Conservation (phyloP, 2,888 invertebrate genomes). For the Pammene aurita region DNA sequence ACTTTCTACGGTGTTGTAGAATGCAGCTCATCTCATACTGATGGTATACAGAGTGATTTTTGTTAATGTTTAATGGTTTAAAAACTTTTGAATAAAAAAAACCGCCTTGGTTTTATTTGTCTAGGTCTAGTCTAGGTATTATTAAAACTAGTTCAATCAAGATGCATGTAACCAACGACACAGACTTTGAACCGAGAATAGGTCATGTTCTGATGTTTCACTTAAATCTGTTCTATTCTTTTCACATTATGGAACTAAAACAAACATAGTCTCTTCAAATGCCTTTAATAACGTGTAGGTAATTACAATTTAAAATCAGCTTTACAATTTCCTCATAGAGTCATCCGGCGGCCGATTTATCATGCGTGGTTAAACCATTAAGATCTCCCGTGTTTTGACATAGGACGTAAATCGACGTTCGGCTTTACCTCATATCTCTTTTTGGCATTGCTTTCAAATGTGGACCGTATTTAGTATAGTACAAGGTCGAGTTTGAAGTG, state of each 20-base stretch:
- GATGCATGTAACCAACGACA: too few relatives aligned
- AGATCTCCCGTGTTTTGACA: constrained; percentile 39
- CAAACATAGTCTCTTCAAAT: constrained; percentile 1
- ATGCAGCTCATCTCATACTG: background rate
- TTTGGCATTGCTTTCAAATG: background rate
- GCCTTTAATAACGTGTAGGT: constrained; percentile 13
- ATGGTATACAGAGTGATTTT: too few relatives aligned
- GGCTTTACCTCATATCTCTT: background rate
- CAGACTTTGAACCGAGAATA: too few relatives aligned
- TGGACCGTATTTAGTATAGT: background rate
- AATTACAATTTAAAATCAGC: constrained; percentile 25
- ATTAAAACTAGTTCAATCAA: too few relatives aligned
- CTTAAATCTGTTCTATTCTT: too few relatives aligned
- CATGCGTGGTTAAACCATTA: constrained; percentile 37
- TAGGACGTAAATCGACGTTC: constrained; percentile 31
- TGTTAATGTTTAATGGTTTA: too few relatives aligned
- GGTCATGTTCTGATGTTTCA: too few relatives aligned
- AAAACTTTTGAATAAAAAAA: too few relatives aligned
- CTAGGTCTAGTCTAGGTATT: too few relatives aligned
- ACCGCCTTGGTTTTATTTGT: too few relatives aligned
- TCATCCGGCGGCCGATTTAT: constrained; percentile 28
- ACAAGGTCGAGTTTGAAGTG: background rate
- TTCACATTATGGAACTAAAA: background rate
- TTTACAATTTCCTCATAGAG: constrained; percentile 11
- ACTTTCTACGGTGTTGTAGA: background rate